These are phyloP conservation scores for Chaitophorus viminalis DNA, from an alignment of 2,888 invertebrate species.

Conservation along the genomic window DNA sequence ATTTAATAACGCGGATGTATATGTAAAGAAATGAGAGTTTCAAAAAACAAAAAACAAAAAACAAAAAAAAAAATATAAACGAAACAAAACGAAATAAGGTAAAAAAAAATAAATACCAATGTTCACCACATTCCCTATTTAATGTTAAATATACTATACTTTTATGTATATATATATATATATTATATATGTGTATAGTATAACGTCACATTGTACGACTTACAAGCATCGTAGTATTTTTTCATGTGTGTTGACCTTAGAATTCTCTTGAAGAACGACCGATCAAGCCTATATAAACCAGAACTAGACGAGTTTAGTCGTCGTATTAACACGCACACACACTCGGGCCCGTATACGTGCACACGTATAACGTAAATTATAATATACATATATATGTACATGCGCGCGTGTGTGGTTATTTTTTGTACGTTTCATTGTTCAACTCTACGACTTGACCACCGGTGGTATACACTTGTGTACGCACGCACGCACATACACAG, in stretches of 20 bases:
- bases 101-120: not conserved
- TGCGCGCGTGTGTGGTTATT: no score
- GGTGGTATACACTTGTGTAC: not conserved
- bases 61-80: not conserved
- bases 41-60: not conserved
- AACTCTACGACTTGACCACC: slow-evolving; percentile 9
- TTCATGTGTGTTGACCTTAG: slow-evolving; percentile 24
- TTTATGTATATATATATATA: not conserved
- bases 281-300: slow-evolving; percentile 21
- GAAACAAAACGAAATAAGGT: no score
- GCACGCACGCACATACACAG: not conserved
- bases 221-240: slow-evolving; percentile 13
- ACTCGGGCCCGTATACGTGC: not conserved
- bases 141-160: not conserved
- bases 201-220: slow-evolving; percentile 20
- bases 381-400: not conserved
- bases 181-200: not conserved
- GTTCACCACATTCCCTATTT: slow-evolving; percentile 25
- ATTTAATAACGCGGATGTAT: not conserved
- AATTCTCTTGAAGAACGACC: slow-evolving; percentile 3
- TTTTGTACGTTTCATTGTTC: slow-evolving; percentile 34
- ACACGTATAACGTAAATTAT: not conserved
- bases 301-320: slow-evolving; percentile 46
- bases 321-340: slow-evolving; percentile 11
- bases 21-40: not conserved